Percentiles rank a stretch among this genome's conserved stretches.
Conservation (phyloP, 1,140 invertebrate genomes). For the Drosophila tsacasi region DNA sequence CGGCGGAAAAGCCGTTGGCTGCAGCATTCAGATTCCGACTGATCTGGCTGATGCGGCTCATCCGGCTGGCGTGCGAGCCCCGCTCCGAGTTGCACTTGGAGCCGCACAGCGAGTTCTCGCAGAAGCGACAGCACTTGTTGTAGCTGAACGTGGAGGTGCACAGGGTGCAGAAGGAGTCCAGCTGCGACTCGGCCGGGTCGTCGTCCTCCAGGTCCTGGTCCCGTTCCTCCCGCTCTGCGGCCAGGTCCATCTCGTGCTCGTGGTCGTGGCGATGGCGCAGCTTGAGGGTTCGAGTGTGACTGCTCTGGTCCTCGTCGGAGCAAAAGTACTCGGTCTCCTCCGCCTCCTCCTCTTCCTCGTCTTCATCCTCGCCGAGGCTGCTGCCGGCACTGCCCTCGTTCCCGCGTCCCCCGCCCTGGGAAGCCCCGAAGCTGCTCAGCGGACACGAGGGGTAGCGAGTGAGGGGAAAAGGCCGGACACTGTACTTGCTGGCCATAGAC, state of each 20-base stretch:
- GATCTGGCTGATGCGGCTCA: constrained; percentile 49
- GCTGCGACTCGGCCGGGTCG: constrained; percentile 56
- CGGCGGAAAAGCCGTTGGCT: constrained; percentile 14
- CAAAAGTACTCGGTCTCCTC: constrained; percentile 70
- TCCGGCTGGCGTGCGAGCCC: constrained; percentile 64
- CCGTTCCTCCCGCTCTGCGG: constrained; percentile 24
- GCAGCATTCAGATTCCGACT: constrained; percentile 12
- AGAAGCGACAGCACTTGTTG: constrained; percentile 78
- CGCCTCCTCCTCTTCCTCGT: constrained; percentile 32
- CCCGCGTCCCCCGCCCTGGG: background rate
- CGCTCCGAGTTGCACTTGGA: constrained; percentile 81
- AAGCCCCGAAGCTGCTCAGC: constrained; percentile 59
- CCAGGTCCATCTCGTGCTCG: constrained; percentile 22
- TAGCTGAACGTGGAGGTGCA: constrained; percentile 84
- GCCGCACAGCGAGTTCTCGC: constrained; percentile 77
- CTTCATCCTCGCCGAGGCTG: constrained; percentile 59
- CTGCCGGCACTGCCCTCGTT: constrained; percentile 53
- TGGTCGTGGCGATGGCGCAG: constrained; percentile 23
- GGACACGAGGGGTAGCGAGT: constrained; percentile 74
- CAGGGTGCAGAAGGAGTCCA: constrained; percentile 83
- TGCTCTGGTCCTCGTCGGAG: constrained; percentile 78
- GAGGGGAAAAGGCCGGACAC: constrained; percentile 60
- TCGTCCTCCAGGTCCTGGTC: constrained; percentile 14
- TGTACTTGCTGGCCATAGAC: constrained; percentile 82
- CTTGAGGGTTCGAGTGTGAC: constrained; percentile 54